A percentile compares a stretch with the other conserved stretches of the same genome.
These are phyloP conservation scores for Zosterops lateralis DNA, from an alignment of 2,113 vertebrate genomes.

Conservation along the genomic window DNA sequence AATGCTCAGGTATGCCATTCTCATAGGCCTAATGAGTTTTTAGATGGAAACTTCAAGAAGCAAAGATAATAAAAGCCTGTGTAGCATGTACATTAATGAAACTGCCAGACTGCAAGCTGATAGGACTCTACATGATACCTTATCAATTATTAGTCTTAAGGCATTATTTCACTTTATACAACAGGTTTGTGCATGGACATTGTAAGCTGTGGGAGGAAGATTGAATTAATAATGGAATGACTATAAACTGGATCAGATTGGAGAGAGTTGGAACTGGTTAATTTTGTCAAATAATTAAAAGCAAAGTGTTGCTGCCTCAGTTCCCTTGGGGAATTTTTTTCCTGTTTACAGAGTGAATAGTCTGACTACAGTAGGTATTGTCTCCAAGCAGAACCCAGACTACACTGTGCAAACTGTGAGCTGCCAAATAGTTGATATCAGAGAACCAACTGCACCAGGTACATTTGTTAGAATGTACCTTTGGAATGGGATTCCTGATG, in stretches of 20 bases:
- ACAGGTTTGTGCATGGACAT: background rate
- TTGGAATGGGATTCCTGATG: background rate
- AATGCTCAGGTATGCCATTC: background rate
- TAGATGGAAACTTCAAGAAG: background rate
- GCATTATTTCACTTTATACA: background rate
- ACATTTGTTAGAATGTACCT: background rate
- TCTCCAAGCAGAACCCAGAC: constrained; percentile 27
- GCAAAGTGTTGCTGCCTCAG: background rate
- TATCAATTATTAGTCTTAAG: background rate
- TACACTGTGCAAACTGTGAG: background rate
- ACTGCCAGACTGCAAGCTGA: background rate
- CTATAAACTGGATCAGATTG: background rate
- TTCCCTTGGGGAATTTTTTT: constrained; percentile 8
- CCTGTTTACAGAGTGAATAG: constrained; percentile 14
- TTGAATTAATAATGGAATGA: background rate
- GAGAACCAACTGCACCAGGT: background rate
- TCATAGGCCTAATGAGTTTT: background rate
- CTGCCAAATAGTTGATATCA: background rate
- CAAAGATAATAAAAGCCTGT: background rate
- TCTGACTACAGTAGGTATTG: background rate
- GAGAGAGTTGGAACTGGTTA: background rate
- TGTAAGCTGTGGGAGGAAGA: background rate
- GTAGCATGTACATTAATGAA: background rate
- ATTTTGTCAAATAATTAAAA: constrained; percentile 15
- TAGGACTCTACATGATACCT: background rate